Evolutionary conservation across 2,888 invertebrate genomes (phyloP).

Genomic region (Hypomecis atomaria): DNA sequence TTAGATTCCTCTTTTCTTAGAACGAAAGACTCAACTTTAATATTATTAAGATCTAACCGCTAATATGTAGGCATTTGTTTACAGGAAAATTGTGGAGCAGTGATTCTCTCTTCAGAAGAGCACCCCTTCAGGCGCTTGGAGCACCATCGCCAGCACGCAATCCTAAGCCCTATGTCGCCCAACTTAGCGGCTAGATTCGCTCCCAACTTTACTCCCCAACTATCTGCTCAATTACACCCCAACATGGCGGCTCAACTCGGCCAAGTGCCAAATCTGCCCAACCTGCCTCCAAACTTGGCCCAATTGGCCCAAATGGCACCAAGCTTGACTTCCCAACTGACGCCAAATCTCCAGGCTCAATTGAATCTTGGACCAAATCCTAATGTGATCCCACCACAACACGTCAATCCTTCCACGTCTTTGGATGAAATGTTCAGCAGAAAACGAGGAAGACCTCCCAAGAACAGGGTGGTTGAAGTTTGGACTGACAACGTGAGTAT

Average conservation of each 20-base stretch:
- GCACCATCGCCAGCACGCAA: conserved; percentile 94
- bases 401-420: conserved; percentile 86
- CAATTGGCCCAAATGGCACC: conserved; percentile 80
- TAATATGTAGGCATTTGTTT: too few species aligned
- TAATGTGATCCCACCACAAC: conserved; percentile 70
- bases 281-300: conserved; percentile 76
- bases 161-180: conserved; percentile 86
- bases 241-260: conserved; percentile 80
- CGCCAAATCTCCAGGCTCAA: conserved; percentile 77
- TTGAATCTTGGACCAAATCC: conserved; percentile 72
- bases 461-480: conserved; percentile 96
- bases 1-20: neutral
- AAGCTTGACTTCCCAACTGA: conserved; percentile 70
- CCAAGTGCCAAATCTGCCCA: conserved; percentile 70
- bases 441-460: conserved; percentile 97
- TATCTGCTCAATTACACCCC: conserved; percentile 78
- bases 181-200: conserved; percentile 84
- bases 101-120: conserved; percentile 89
- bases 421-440: conserved; percentile 96
- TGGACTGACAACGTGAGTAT: conserved; percentile 92
- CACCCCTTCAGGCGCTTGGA: conserved; percentile 92
- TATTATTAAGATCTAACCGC: too few species aligned
- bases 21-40: too few species aligned
- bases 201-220: conserved; percentile 81
- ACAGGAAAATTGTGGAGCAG: conserved; percentile 91